These are phyloP conservation scores for Phacellophora camtschatica DNA, from an alignment of 30 jellyfish, hydroid and myxozoan genomes.

Conservation along the genomic window DNA sequence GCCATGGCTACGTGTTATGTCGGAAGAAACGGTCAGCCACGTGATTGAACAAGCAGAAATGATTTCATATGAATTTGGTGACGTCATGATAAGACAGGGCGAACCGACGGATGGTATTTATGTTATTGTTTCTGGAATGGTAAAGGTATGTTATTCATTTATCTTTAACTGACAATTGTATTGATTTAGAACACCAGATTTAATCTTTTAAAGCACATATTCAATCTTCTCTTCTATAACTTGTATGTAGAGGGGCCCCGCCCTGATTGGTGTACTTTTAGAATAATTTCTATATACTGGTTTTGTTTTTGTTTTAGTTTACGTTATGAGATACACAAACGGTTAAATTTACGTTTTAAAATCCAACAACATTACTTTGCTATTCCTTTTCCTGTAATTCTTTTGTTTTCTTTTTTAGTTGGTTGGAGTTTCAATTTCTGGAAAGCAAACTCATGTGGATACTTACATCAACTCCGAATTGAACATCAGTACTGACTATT, in stretches of 20 bases:
- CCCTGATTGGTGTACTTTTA: no score
- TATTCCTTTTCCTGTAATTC: no score
- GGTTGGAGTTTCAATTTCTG: conserved; percentile 83
- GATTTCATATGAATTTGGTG: conserved; percentile 90
- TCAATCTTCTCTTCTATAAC: no score
- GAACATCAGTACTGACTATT: conserved; percentile 84
- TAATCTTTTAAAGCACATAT: no score
- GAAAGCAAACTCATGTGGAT: background rate
- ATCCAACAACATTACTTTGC: no score
- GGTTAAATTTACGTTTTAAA: no score
- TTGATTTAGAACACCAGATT: no score
- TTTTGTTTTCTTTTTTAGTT: conserved; percentile 51
- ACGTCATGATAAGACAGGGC: conserved; percentile 80
- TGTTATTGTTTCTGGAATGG: conserved; percentile 94
- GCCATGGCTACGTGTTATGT: conserved; percentile 83
- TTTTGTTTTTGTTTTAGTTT: no score
- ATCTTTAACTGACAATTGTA: background rate
- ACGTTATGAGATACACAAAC: no score
- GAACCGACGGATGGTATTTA: conserved; percentile 91
- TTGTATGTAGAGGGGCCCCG: no score
- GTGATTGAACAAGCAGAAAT: conserved; percentile 79
- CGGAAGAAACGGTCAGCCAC: conserved; percentile 79
- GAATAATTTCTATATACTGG: no score
- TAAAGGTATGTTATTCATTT: conserved; percentile 56
- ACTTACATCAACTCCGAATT: conserved; percentile 50